These are phyloP conservation scores for Chaetophractus vellerosus DNA, from an alignment of 2,797 vertebrate species.

Conservation along the genomic window DNA sequence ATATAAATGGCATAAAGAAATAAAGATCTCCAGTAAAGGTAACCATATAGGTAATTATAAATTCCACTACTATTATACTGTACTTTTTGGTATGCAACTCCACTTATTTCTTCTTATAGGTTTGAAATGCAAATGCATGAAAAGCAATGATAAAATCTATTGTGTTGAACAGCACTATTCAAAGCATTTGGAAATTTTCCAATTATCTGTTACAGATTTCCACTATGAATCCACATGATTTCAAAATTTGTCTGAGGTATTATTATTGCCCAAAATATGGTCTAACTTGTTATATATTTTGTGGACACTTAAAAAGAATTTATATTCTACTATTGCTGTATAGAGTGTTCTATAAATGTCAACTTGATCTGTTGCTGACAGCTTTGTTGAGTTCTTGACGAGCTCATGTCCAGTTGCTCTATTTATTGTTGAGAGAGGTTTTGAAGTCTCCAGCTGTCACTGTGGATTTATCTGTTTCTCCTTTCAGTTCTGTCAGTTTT, in stretches of 20 bases:
- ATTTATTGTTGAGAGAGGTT: neutral
- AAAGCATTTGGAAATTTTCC: conserved; percentile 14
- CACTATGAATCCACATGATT: neutral
- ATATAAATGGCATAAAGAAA: no score
- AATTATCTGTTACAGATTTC: neutral
- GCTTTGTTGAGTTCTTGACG: neutral
- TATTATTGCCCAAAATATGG: neutral
- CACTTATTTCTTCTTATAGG: no score
- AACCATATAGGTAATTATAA: no score
- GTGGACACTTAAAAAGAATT: conserved; percentile 7
- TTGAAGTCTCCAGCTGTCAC: neutral
- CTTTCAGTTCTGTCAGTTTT: conserved; percentile 5
- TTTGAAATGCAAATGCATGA: no score
- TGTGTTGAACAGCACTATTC: neutral
- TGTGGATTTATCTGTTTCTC: neutral
- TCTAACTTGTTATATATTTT: conserved; percentile 3
- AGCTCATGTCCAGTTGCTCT: neutral
- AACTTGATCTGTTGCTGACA: neutral
- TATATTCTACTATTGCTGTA: neutral
- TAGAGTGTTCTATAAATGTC: neutral
- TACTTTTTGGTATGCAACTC: no score
- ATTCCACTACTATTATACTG: no score
- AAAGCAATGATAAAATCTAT: no score
- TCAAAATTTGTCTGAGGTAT: conserved; percentile 16
- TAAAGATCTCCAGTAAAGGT: no score